phyloP scores from a whole-genome alignment of 1,140 invertebrate genomes.

The Temnothorax longispinosus region DNA sequence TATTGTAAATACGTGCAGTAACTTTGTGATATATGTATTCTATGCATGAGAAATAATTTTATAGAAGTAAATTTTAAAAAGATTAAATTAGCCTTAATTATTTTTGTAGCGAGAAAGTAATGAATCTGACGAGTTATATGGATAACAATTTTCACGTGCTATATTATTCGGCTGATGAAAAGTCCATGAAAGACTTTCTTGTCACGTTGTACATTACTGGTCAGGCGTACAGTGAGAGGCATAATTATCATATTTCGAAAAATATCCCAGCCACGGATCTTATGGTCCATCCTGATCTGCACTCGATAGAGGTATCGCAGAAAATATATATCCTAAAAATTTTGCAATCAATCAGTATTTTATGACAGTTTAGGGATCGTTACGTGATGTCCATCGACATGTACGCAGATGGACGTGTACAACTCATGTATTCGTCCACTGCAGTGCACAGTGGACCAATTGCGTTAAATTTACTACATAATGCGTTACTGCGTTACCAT shows the following conservation, averaged over 20 bases:
- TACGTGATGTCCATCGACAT: constrained; percentile 71
- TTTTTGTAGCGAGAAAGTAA: constrained; percentile 52
- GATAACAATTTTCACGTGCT: constrained; percentile 54
- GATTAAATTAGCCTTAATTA: background rate
- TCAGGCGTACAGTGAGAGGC: constrained; percentile 35
- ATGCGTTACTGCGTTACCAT: constrained; percentile 82
- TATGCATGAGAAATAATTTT: background rate
- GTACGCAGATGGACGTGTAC: constrained; percentile 39
- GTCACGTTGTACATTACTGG: constrained; percentile 31
- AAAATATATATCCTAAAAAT: background rate
- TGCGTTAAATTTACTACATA: constrained; percentile 84
- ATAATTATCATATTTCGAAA: constrained; percentile 58
- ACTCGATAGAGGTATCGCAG: constrained; percentile 64
- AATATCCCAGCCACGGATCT: constrained; percentile 58
- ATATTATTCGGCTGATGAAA: constrained; percentile 46
- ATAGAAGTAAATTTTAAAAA: background rate
- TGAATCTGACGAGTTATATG: constrained; percentile 63
- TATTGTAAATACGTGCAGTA: background rate
- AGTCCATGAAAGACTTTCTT: constrained; percentile 47
- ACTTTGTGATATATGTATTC: background rate
- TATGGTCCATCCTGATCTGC: constrained; percentile 64
- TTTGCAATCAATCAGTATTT: constrained; percentile 3
- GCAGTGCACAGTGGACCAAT: constrained; percentile 86
- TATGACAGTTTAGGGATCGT: constrained; percentile 65
- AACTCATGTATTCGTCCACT: constrained; percentile 75